A percentile compares a stretch with the other conserved stretches of the same genome.
Evolutionary conservation across 92 coral and sea anemone species (phyloP).

Genomic region (Phymanthus crucifer): DNA sequence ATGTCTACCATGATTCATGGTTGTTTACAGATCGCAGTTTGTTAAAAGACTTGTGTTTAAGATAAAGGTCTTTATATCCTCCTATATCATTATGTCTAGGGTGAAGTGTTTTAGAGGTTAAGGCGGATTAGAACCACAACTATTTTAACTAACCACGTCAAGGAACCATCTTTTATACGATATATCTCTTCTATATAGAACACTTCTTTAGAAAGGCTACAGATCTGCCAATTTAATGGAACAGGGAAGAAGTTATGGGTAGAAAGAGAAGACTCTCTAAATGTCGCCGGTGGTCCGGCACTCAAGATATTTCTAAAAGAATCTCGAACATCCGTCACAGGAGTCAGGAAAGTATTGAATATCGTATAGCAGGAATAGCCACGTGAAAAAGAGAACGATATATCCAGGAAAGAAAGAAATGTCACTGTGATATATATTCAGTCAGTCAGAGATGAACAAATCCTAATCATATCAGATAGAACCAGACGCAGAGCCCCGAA

Average conservation of each 20-base stretch:
- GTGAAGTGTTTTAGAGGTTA: constrained; percentile 1
- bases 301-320: no score
- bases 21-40: background rate
- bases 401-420: no score
- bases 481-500: background rate
- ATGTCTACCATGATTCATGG: background rate
- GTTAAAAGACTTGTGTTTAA: constrained; percentile 8
- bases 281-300: no score
- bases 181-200: background rate
- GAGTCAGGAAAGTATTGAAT: no score
- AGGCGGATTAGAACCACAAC: constrained; percentile 9
- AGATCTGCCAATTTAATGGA: background rate
- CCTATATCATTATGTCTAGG: background rate
- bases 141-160: background rate
- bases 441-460: no score
- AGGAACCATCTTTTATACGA: background rate
- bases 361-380: no score
- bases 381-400: no score
- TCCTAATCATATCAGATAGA: no score
- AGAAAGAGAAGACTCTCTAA: no score
- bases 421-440: no score
- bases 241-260: background rate
- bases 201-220: background rate
- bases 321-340: no score
- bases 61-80: background rate